Percentiles rank a stretch among this genome's conserved stretches.
Evolutionary conservation across 2,113 vertebrate species (phyloP).

Genomic region (Pristiophorus japonicus): DNA sequence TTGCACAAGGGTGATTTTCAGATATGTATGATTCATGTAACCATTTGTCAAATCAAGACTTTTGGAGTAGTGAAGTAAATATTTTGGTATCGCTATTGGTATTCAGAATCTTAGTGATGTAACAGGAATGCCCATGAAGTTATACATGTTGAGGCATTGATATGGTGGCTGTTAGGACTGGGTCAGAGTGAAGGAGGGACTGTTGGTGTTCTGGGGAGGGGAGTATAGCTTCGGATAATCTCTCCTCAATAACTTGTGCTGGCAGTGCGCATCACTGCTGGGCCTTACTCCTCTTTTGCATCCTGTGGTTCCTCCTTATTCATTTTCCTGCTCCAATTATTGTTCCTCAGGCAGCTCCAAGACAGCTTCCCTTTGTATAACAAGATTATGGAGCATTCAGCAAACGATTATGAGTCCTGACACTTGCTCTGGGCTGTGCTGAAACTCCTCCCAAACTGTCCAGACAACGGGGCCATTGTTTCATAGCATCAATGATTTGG

Average conservation of each 20-base stretch:
- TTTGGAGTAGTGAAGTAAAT: background rate
- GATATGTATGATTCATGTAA: background rate
- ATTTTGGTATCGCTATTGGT: background rate
- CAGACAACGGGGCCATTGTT: background rate
- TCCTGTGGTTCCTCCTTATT: background rate
- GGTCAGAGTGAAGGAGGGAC: background rate
- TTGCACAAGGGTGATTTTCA: no score
- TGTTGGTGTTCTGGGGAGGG: background rate
- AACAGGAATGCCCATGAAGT: background rate
- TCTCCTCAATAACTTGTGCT: background rate
- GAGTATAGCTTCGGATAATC: background rate
- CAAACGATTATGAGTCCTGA: background rate
- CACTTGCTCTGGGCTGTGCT: background rate
- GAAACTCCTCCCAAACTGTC: background rate
- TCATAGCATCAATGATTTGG: background rate
- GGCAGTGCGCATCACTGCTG: no score
- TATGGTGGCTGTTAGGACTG: background rate
- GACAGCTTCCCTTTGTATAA: background rate
- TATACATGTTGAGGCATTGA: background rate
- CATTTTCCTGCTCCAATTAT: background rate
- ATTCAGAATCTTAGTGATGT: background rate
- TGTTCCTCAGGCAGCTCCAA: background rate
- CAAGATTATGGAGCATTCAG: background rate
- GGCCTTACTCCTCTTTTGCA: background rate
- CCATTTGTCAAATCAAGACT: background rate